Percentiles rank a stretch among this genome's conserved stretches.
Evolutionary conservation across 1,140 invertebrate species (phyloP).

Genomic region (Cheumatopsyche charites): DNA sequence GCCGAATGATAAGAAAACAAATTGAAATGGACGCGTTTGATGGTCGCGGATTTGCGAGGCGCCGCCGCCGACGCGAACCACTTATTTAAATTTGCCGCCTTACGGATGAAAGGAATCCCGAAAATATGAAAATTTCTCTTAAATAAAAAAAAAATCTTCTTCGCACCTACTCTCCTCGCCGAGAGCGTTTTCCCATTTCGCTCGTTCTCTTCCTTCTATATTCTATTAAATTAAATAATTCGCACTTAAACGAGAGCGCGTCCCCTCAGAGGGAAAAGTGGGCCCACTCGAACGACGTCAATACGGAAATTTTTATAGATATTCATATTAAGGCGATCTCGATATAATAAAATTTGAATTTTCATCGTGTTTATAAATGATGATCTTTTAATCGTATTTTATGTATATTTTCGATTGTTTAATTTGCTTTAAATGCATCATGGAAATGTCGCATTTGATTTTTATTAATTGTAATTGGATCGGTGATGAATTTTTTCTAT

Average conservation of each 20-base stretch:
- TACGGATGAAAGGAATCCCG: background rate
- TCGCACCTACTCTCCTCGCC: background rate
- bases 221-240: conserved; percentile 27
- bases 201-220: background rate
- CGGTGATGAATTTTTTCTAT: no score
- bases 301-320: no score
- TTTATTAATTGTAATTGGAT: no score
- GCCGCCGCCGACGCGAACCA: conserved; percentile 17
- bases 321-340: background rate
- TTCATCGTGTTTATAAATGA: no score
- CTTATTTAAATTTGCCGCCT: conserved; percentile 23
- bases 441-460: no score
- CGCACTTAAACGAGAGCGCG: conserved; percentile 7
- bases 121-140: background rate
- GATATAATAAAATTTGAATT: background rate
- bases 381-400: no score
- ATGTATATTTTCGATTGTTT: no score
- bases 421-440: no score
- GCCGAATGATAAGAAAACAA: conserved; percentile 40
- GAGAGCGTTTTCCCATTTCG: background rate
- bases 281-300: no score
- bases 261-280: background rate
- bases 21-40: conserved; percentile 37
- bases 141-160: background rate
- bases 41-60: conserved; percentile 32